These are phyloP conservation scores for Zophobas atratus DNA, from an alignment of 1,140 invertebrate species.

Conservation along the genomic window DNA sequence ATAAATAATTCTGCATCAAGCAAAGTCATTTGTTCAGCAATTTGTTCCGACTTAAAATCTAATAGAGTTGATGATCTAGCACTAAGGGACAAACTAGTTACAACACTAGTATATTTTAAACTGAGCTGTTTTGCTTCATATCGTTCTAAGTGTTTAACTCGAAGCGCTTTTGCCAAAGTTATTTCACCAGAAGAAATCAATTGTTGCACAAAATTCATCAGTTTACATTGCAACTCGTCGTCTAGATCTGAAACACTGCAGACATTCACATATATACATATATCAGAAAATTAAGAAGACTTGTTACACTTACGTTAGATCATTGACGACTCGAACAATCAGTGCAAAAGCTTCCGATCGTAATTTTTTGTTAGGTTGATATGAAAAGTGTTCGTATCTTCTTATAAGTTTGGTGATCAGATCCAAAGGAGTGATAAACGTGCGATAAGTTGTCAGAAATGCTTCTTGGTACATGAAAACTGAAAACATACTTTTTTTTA, in stretches of 20 bases:
- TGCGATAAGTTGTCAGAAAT: constrained; percentile 96
- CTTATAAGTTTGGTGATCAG: constrained; percentile 90
- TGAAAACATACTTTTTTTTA: constrained; percentile 67
- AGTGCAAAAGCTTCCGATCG: constrained; percentile 92
- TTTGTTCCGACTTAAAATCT: constrained; percentile 93
- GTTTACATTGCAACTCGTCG: constrained; percentile 79
- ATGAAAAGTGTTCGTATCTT: constrained; percentile 88
- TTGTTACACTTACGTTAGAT: constrained; percentile 86
- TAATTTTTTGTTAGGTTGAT: constrained; percentile 81
- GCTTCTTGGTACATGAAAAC: constrained; percentile 97
- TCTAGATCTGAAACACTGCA: constrained; percentile 87
- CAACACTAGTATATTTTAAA: constrained; percentile 53
- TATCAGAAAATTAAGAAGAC: too few species aligned
- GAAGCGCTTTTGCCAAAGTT: constrained; percentile 88
- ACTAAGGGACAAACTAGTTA: constrained; percentile 58
- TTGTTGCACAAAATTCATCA: constrained; percentile 94
- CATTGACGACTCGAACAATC: constrained; percentile 92
- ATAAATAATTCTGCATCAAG: constrained; percentile 96
- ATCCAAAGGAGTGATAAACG: constrained; percentile 91
- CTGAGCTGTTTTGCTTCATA: constrained; percentile 74
- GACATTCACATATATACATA: too few species aligned
- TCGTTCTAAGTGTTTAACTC: constrained; percentile 93
- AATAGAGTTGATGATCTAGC: constrained; percentile 81
- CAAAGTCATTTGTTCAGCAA: constrained; percentile 98
- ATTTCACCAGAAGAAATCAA: constrained; percentile 89